Base-by-base conservation (phyloP, 2,888 invertebrate genomes). In the Schizotus pectinicornis region DNA sequence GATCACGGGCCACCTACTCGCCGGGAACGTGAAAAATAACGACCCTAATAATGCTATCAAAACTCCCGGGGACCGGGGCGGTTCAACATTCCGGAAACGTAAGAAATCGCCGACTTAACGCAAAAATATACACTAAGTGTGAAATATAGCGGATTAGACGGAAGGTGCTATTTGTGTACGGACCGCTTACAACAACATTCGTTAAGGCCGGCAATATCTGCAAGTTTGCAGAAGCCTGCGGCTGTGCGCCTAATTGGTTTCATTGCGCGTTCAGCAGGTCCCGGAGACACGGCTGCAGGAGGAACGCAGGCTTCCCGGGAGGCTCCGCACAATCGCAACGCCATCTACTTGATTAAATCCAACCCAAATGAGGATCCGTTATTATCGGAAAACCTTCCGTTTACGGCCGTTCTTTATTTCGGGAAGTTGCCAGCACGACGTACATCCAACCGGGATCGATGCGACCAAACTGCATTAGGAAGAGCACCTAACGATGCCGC, bases 11-110 rank as follows among this genome's bases (percentile, higher is more conserved):
- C 61, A 62, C 43, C 49, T 42, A 34, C 47, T 42, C 14, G 39
- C 8, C 9, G 38, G 50, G 50, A 41, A 72, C 72, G 68, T 70
- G 77, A 76, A 77, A 77, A 77, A 77, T 77, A 77, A 77, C 74
- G 75, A 75, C 75, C 68, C 73, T 75, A 75, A 76, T 75, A 76
- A 75, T 75, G 74, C 71, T 75, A 75, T 76, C 75, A 74, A 22
- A 22, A 22, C 22, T 22, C 22, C 22, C 22, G 22, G 22, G 22
- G 22, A 5, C 22, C 22, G 5, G 22, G 22, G 22, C 22, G 3
- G 22, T 5, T 22, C 22, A 22, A 22, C 22, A 22, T 22, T 22
- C 22, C 22, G 22, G 22, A 22, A 22, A 22, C 22, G 64, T 67
- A 69, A 70, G 71, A 67, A 69, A 70, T 67, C 62, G 68, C 58